Evolutionary conservation across 2,113 vertebrate genomes (phyloP).

Genomic region (Perccottus glenii): DNA sequence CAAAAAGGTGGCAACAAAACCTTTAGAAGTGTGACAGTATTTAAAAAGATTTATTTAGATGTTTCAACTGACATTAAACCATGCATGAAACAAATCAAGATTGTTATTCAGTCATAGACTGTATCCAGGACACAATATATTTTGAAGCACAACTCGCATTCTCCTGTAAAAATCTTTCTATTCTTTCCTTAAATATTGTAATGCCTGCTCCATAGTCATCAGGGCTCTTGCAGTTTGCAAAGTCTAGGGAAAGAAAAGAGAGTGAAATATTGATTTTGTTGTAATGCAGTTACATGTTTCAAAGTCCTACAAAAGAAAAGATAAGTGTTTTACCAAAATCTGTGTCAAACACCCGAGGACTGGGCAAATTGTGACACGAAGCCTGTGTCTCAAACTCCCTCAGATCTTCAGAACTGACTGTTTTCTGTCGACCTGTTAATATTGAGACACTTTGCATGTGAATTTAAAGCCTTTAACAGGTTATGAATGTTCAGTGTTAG

Average conservation of each 20-base stretch:
- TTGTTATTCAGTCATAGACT: too few relatives aligned
- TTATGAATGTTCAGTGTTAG: too few relatives aligned
- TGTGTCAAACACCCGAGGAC: neutral
- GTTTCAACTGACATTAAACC: too few relatives aligned
- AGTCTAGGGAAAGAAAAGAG: neutral
- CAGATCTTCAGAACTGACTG: neutral
- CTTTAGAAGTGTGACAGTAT: too few relatives aligned
- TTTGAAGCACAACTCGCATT: neutral
- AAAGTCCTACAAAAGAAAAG: neutral
- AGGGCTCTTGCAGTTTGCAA: neutral
- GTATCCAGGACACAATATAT: neutral
- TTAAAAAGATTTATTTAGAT: too few relatives aligned
- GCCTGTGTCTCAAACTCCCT: conserved; percentile 2
- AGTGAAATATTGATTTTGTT: neutral
- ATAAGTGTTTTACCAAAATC: neutral
- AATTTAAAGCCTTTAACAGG: neutral
- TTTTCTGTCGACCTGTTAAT: neutral
- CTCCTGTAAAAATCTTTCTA: too few relatives aligned
- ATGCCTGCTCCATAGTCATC: neutral
- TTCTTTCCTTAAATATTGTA: neutral
- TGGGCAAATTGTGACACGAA: neutral
- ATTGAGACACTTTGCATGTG: neutral
- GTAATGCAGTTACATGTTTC: neutral
- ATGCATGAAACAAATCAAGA: too few relatives aligned
- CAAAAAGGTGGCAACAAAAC: too few relatives aligned